These are phyloP conservation scores for Benitochromis conjunctus DNA, from an alignment of 2,113 vertebrate genomes.

Conservation along the genomic window DNA sequence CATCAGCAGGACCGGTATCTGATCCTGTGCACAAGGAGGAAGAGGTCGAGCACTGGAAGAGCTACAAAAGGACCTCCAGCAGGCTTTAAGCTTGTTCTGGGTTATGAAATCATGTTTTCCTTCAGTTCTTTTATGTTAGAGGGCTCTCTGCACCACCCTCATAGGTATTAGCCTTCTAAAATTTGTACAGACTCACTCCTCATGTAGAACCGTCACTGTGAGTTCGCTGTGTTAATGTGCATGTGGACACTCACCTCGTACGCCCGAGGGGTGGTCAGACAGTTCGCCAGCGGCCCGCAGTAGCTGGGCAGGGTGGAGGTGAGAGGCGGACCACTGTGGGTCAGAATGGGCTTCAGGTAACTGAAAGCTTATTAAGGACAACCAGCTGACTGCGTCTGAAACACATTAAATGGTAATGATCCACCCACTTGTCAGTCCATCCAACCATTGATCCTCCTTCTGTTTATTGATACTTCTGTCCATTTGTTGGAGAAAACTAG, in stretches of 20 bases:
- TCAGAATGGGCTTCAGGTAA: constrained; percentile 96
- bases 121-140: not conserved
- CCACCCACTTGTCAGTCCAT: not conserved
- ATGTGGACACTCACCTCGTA: constrained; percentile 81
- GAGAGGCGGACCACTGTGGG: constrained; percentile 92
- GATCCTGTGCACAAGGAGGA: not conserved
- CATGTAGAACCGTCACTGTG: not conserved
- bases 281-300: constrained; percentile 91
- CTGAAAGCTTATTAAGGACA: constrained; percentile 81
- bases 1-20: not conserved
- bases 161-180: not conserved
- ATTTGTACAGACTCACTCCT: not conserved
- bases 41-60: not conserved
- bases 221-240: not conserved
- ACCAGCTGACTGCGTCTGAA: not conserved
- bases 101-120: not conserved
- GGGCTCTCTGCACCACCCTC: not conserved
- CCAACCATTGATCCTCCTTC: not conserved
- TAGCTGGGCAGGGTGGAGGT: constrained; percentile 89
- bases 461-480: not conserved
- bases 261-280: constrained; percentile 90
- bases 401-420: not conserved
- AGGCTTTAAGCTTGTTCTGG: not conserved
- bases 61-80: not conserved
- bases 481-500: not conserved